These are phyloP conservation scores for Apamea sordens DNA, from an alignment of 2,888 invertebrate species.

Conservation along the genomic window DNA sequence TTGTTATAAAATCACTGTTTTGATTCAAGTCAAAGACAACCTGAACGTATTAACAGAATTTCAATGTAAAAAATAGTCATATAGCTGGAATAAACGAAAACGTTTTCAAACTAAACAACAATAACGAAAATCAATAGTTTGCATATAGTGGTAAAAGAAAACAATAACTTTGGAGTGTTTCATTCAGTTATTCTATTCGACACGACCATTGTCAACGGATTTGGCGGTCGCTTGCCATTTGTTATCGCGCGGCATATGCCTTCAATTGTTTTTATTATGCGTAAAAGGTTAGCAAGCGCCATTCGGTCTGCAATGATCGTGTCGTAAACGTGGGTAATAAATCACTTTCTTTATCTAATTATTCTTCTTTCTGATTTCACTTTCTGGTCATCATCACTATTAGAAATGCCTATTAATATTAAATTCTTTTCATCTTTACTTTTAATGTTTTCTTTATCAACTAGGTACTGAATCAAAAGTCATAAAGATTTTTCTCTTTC, in stretches of 20 bases:
- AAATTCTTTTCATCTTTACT: not conserved
- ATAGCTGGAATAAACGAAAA: not conserved
- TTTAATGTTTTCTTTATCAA: slow-evolving; percentile 3
- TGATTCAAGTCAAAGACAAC: not conserved
- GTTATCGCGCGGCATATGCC: slow-evolving; percentile 69
- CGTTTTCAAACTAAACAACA: slow-evolving; percentile 4
- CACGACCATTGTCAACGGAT: slow-evolving; percentile 74
- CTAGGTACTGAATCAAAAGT: slow-evolving; percentile 25
- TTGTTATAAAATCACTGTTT: not conserved
- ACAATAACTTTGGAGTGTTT: slow-evolving; percentile 55
- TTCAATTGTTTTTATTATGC: slow-evolving; percentile 71
- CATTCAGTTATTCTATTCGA: slow-evolving; percentile 71
- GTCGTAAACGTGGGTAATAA: slow-evolving; percentile 62
- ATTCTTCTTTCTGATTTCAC: slow-evolving; percentile 52
- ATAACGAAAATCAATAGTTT: slow-evolving; percentile 33
- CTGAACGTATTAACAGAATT: not conserved
- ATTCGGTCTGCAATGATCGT: slow-evolving; percentile 69
- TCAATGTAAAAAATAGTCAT: not conserved
- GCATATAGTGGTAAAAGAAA: slow-evolving; percentile 47
- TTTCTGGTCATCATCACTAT: slow-evolving; percentile 21
- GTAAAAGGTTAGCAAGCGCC: slow-evolving; percentile 71
- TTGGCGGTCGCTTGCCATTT: slow-evolving; percentile 73
- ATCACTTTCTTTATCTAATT: slow-evolving; percentile 71
- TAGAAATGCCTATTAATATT: slow-evolving; percentile 11
- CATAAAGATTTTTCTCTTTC: slow-evolving; percentile 45